A percentile compares a stretch with the other conserved stretches of the same genome.
Evolutionary conservation across 1,140 invertebrate genomes (phyloP).

Genomic region (Frieseomelitta varia): DNA sequence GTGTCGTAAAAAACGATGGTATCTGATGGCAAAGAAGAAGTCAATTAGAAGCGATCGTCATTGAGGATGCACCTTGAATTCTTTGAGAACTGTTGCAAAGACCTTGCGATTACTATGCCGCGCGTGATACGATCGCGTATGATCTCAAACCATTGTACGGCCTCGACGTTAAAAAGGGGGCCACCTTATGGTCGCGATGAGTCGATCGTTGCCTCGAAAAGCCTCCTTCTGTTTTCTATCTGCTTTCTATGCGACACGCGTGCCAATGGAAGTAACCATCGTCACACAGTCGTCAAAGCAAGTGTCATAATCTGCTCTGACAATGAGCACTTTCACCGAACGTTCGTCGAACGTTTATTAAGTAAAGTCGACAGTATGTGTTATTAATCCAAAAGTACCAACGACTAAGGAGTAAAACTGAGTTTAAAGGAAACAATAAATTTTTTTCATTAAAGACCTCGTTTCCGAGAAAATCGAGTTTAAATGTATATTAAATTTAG

Average conservation of each 20-base stretch:
- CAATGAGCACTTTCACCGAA: not conserved
- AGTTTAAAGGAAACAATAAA: too few species aligned
- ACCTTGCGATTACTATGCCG: constrained; percentile 48
- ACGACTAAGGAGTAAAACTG: too few species aligned
- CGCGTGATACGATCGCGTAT: too few species aligned
- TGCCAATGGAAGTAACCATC: constrained; percentile 18
- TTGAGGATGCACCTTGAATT: constrained; percentile 44
- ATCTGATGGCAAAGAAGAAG: too few species aligned
- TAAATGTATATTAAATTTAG: too few species aligned
- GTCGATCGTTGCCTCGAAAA: constrained; percentile 43
- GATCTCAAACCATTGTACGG: constrained; percentile 23
- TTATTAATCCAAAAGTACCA: too few species aligned
- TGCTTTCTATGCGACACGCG: constrained; percentile 9
- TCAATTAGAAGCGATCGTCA: not conserved
- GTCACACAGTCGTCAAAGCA: constrained; percentile 12
- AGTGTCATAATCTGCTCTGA: not conserved
- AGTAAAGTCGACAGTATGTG: too few species aligned
- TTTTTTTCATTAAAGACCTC: too few species aligned
- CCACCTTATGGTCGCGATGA: constrained; percentile 36
- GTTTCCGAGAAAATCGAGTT: too few species aligned
- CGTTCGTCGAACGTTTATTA: not conserved
- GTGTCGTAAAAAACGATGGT: too few species aligned
- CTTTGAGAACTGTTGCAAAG: not conserved
- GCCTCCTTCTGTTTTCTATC: constrained; percentile 29
- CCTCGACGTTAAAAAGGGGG: constrained; percentile 62